phyloP scores from a whole-genome alignment of 2,113 vertebrate species.

The Typhlomys cinereus region DNA sequence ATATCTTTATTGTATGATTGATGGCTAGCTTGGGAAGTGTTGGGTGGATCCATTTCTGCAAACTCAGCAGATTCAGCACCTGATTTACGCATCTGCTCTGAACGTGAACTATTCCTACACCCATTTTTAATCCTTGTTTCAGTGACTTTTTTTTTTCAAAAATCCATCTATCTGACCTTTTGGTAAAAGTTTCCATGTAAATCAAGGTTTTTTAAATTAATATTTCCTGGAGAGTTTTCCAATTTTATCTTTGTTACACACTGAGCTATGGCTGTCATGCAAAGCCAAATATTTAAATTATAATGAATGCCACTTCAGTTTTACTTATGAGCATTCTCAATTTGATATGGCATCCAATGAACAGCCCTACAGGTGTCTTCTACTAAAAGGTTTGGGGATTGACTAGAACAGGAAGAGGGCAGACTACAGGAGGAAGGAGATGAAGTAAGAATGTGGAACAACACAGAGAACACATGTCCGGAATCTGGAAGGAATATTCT shows the following conservation, averaged over 20 bases:
- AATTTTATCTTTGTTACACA: conserved; percentile 42
- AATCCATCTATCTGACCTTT: conserved; percentile 23
- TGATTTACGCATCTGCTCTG: conserved; percentile 11
- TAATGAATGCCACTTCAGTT: conserved; percentile 14
- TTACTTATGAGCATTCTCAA: background rate
- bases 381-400: background rate
- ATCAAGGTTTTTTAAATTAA: conserved; percentile 33
- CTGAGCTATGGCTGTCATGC: background rate
- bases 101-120: conserved; percentile 17
- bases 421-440: background rate
- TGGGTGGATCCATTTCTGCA: conserved; percentile 68
- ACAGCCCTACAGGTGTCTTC: background rate
- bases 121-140: conserved; percentile 39
- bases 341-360: background rate
- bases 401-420: background rate
- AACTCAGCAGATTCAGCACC: conserved; percentile 56
- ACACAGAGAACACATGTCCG: background rate
- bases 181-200: conserved; percentile 34
- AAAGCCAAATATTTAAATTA: conserved; percentile 54
- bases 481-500: background rate
- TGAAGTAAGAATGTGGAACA: rapidly evolving
- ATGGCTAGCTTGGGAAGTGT: conserved; percentile 60
- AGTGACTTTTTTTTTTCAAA: background rate
- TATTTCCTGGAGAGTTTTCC: background rate
- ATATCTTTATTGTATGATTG: conserved; percentile 63